phyloP scores from a whole-genome alignment of 2,113 vertebrate genomes.

The Lynx canadensis region DNA sequence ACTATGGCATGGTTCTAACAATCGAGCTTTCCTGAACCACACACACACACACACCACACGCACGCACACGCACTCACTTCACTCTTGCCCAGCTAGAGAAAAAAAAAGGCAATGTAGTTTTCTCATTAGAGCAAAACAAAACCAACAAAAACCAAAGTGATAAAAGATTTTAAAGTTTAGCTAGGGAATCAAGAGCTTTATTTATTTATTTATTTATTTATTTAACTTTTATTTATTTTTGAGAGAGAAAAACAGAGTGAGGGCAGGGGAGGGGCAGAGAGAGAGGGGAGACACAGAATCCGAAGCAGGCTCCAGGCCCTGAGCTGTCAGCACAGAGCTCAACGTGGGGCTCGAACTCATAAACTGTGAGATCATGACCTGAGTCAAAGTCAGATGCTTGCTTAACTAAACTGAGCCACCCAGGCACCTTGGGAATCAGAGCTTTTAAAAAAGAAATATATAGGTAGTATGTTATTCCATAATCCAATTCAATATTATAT shows the following conservation, averaged over 20 bases:
- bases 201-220: too few species aligned
- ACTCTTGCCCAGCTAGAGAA: background rate
- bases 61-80: rapidly evolving
- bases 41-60: background rate
- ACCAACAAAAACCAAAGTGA: background rate
- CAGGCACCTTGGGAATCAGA: background rate
- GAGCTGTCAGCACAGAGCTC: too few species aligned
- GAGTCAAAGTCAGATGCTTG: too few species aligned
- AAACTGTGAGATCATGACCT: too few species aligned
- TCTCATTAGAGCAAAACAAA: background rate
- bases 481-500: background rate
- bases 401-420: too few species aligned
- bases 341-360: too few species aligned
- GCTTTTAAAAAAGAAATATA: background rate
- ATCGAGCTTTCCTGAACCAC: background rate
- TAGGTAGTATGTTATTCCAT: background rate
- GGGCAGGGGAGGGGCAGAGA: too few species aligned
- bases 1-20: background rate
- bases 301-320: too few species aligned
- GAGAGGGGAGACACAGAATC: too few species aligned
- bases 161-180: background rate
- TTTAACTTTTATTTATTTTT: too few species aligned
- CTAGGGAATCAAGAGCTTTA: background rate
- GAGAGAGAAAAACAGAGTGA: too few species aligned
- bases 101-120: background rate